Percentiles rank a stretch among this genome's conserved stretches.
These are phyloP conservation scores for Operophtera brumata DNA, from an alignment of 2,888 invertebrate genomes.

Conservation along the genomic window DNA sequence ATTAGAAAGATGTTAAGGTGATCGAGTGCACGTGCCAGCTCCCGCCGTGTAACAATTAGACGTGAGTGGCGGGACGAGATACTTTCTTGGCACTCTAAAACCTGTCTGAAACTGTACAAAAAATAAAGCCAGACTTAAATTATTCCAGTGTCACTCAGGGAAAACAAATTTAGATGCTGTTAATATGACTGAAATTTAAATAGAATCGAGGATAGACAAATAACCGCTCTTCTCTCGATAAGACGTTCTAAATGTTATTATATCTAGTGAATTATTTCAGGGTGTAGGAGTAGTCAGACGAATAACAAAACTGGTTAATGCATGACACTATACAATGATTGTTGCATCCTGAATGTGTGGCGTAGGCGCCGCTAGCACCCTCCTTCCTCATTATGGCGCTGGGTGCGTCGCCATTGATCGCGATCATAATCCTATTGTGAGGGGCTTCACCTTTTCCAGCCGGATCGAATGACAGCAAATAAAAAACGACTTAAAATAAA, in stretches of 20 bases:
- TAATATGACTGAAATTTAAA: constrained; percentile 15
- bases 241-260: constrained; percentile 9
- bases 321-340: constrained; percentile 53
- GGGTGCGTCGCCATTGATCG: constrained; percentile 42
- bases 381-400: constrained; percentile 67
- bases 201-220: constrained; percentile 13
- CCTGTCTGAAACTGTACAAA: constrained; percentile 26
- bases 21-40: constrained; percentile 37
- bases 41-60: constrained; percentile 41
- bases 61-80: constrained; percentile 47
- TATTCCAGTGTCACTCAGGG: constrained; percentile 22
- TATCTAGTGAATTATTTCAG: constrained; percentile 23
- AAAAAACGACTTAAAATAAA: constrained; percentile 2
- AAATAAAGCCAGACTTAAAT: constrained; percentile 18
- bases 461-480: constrained; percentile 5
- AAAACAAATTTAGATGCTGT: constrained; percentile 14
- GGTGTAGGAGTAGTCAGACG: constrained; percentile 29
- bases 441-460: constrained; percentile 22
- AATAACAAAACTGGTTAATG: constrained; percentile 33
- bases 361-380: constrained; percentile 61
- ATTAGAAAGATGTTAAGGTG: constrained; percentile 42
- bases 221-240: background rate
- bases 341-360: constrained; percentile 64
- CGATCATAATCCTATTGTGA: constrained; percentile 25
- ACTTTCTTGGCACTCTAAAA: constrained; percentile 49